Evolutionary conservation across 2,797 vertebrate species (phyloP).

Genomic region (Rhinoraja longicauda): DNA sequence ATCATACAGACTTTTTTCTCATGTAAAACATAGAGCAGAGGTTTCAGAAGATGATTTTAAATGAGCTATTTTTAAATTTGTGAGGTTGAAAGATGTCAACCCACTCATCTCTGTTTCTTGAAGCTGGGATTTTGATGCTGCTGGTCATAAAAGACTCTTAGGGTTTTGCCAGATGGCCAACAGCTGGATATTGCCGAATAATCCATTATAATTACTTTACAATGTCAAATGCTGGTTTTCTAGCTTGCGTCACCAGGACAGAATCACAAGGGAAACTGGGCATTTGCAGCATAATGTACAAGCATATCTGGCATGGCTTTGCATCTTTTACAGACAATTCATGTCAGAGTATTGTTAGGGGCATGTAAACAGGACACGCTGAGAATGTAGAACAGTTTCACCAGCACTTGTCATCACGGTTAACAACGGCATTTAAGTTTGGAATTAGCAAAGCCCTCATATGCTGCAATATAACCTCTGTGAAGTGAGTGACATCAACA

Average conservation of each 20-base stretch:
- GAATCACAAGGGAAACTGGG: neutral
- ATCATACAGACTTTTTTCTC: neutral
- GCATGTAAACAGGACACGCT: neutral
- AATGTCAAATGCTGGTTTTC: neutral
- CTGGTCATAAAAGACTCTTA: neutral
- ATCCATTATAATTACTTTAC: conserved; percentile 1
- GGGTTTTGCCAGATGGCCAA: neutral
- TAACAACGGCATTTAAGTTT: neutral
- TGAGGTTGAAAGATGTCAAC: neutral
- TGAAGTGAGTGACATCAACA: neutral
- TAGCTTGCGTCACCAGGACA: neutral
- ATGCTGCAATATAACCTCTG: neutral
- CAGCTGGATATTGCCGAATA: neutral
- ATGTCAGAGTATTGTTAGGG: neutral
- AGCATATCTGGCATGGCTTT: neutral
- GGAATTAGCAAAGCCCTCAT: neutral
- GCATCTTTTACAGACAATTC: neutral
- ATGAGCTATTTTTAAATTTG: neutral
- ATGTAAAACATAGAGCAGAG: neutral
- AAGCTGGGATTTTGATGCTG: neutral
- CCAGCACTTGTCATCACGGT: neutral
- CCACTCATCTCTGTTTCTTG: neutral
- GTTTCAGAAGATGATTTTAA: neutral
- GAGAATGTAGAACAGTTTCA: neutral
- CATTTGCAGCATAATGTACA: neutral